Conservation (phyloP, 2,888 invertebrate species). For the Lasioglossum morio region DNA sequence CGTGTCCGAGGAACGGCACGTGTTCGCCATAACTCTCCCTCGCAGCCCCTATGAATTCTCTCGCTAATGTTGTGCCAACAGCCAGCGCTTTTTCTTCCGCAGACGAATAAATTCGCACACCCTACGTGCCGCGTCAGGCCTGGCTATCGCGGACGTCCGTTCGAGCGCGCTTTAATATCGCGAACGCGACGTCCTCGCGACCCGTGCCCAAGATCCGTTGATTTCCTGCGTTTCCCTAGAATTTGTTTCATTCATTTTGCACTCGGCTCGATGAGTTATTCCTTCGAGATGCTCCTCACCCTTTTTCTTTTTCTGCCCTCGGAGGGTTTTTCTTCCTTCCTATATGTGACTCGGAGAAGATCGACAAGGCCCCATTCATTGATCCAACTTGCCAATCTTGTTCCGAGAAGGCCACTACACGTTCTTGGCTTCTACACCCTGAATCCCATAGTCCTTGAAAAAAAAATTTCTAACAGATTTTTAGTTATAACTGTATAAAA, state of each 20-base stretch:
- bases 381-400: no score
- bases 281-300: not conserved
- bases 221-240: not conserved
- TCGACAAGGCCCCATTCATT: no score
- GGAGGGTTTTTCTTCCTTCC: no score
- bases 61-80: conserved; percentile 71
- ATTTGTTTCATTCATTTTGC: not conserved
- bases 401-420: no score
- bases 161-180: conserved; percentile 43
- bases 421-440: no score
- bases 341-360: no score
- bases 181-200: not conserved
- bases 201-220: not conserved
- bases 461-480: not conserved
- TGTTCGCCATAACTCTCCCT: conserved; percentile 65
- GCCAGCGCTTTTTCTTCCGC: conserved; percentile 43
- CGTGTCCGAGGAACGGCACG: conserved; percentile 42
- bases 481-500: not conserved
- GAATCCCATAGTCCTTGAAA: no score
- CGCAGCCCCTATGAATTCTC: conserved; percentile 59
- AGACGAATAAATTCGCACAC: conserved; percentile 58
- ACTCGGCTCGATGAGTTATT: not conserved
- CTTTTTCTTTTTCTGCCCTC: no score
- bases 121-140: conserved; percentile 27
- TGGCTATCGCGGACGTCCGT: conserved; percentile 32